Base-by-base conservation (phyloP, 1,140 invertebrate species). In the Leptonema lineaticorne region DNA sequence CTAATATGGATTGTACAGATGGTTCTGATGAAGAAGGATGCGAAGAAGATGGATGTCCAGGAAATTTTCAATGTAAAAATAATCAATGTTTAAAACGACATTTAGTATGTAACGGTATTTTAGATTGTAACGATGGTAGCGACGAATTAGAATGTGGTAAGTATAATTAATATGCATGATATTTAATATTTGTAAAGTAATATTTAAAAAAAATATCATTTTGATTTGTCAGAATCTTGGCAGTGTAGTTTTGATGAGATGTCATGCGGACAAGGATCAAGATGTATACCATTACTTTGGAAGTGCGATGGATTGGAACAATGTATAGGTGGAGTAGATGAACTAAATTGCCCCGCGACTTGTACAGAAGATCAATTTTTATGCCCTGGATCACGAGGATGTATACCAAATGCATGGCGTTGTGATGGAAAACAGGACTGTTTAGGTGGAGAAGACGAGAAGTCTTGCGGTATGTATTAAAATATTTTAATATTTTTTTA, bases 391-490 rank as follows among this genome's bases (percentile, higher is more conserved):
- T 85, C 83, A 0, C 90, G 86, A 46, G 91, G 91, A 5, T 89
- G 88, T 74, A 84, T 89, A 68, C 73, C 81, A 62, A 67, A 74
- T 53, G 76, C 78, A 6, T 85, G 83, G 83, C 78, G 84, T 20
- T 96, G 94, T 78, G 92, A 96, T 77, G 91, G 91, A 0, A 87
- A 90, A 72, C 81, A 87, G 27, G 92, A 95, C 77, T 96, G 93
- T 76, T 74, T 76, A 7, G 82, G 83, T 72, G 86, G 83, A 28
- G 83, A 83, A 66, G 88, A 89, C 76, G 88, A 89, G 72, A 73
- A 66, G 46, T 68, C 63, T 66, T 81, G 79, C 70, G 69, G 70
- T 72, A 11, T 29, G 68, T 72, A 28, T 18, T 57, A 30, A 27
- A 20, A 5, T 53, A 18, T 11, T n/a, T 6, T 4, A 16, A 16